Conservation (phyloP, 1,140 invertebrate genomes). For the Zaprionus lachaisei region DNA sequence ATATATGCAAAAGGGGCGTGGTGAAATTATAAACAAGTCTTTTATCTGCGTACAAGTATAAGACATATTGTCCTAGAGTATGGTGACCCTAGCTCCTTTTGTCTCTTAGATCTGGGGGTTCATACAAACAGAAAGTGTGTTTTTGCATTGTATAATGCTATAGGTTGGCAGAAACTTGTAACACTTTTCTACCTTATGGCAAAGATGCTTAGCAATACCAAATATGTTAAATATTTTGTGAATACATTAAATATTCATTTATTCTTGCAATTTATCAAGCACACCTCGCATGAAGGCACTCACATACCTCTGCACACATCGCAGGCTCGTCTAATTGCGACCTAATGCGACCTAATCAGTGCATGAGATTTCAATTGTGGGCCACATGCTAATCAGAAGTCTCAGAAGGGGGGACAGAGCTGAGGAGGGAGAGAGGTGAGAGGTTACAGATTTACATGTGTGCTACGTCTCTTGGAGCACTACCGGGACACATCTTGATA, state of each 20-base stretch:
- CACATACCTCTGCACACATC: not conserved
- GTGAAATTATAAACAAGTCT: too few relatives aligned
- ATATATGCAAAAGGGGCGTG: too few relatives aligned
- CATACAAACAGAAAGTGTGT: not conserved
- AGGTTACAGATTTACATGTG: constrained; percentile 56
- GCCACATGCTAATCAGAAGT: constrained; percentile 67
- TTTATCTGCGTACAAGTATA: too few relatives aligned
- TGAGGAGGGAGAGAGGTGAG: not conserved
- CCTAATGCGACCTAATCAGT: constrained; percentile 65
- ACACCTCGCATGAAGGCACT: not conserved
- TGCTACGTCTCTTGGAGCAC: constrained; percentile 11
- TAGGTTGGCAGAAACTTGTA: too few relatives aligned
- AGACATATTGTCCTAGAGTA: too few relatives aligned
- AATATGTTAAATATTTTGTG: too few relatives aligned
- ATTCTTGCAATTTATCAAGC: not conserved
- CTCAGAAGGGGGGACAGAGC: not conserved
- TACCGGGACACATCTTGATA: constrained; percentile 69
- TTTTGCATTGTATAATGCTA: too few relatives aligned
- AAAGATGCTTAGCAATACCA: too few relatives aligned
- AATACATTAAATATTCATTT: not conserved
- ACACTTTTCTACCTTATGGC: too few relatives aligned
- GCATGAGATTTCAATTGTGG: constrained; percentile 55
- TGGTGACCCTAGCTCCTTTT: not conserved
- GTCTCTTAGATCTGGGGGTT: not conserved
- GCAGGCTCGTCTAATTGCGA: constrained; percentile 62